Evolutionary conservation across 2,113 vertebrate genomes (phyloP), one percentile per base, ranked within the genome.

Genomic region (Himantopus leucocephalus): DNA sequence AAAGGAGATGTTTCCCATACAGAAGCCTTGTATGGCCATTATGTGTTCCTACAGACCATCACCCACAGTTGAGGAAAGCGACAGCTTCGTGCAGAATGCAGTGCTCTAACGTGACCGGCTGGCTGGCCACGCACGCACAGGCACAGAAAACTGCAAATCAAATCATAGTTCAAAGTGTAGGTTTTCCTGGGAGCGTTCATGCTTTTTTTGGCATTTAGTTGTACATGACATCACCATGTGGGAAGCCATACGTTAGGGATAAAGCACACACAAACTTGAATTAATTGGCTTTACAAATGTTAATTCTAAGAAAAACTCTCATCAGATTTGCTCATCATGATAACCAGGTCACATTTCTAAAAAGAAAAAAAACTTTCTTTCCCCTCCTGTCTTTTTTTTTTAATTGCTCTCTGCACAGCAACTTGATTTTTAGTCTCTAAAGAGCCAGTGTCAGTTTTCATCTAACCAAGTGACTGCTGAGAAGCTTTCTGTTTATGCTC

Each of bases 161-260:
- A 77, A 91, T 6, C 14, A 1, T 1, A 52, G 43, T 85, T 90
- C 60, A 70, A 92, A 88, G 71, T 3, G 20, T 5, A 80, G 85
- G 82, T 88, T 84, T 81, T 78, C 60, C 85, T 91, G 77, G 43
- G 77, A 96, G 84, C 81, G 27, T 45, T 94, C 76, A 75, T 2
- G 13, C 81, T 92, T 85, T 90, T 76, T 76, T 73, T 96, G 96
- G 86, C 95, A 94, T 73, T 58, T 41, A 30, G 22, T 30, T 47
- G 30, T 63, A 83, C 8, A 26, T 85, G 95, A 97, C 91, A 95
- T 95, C 90, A 95, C 50, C n/a, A 32, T 39, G 60, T 77, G 85
- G 82, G 80, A 94, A 96, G 88, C 92, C 88, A 60, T 91, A 91
- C 90, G 84, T 77, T 62, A 78, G 72, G 60, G 80, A 86, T 74